Conservation (phyloP, 2,888 invertebrate species). For the Agriotes lineatus region DNA sequence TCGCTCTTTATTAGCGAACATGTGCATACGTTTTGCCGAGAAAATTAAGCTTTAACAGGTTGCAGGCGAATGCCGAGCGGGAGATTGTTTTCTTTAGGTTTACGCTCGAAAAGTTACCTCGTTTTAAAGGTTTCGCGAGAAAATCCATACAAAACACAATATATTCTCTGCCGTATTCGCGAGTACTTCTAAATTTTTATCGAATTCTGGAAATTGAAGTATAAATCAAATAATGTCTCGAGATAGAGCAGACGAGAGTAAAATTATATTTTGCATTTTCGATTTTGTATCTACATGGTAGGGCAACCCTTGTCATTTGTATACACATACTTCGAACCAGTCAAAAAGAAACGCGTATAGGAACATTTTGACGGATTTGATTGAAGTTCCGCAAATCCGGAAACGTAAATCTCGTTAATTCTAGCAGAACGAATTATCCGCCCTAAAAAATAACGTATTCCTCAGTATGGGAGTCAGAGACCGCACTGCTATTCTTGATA, state of each 20-base stretch:
- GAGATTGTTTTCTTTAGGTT: background rate
- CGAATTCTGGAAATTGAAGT: constrained; percentile 28
- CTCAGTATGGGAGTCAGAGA: background rate
- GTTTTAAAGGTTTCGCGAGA: constrained; percentile 7
- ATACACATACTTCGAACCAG: constrained; percentile 3
- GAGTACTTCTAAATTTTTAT: constrained; percentile 29
- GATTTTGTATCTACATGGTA: constrained; percentile 23
- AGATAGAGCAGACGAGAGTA: constrained; percentile 21
- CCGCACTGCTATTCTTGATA: constrained; percentile 1
- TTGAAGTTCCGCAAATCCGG: constrained; percentile 3
- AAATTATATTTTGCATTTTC: constrained; percentile 27
- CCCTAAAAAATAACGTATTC: background rate
- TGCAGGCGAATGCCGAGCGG: background rate
- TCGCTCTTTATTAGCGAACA: background rate
- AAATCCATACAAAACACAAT: constrained; percentile 15
- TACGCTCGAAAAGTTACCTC: background rate
- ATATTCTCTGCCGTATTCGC: constrained; percentile 5
- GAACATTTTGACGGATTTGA: constrained; percentile 1
- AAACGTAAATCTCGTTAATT: constrained; percentile 18
- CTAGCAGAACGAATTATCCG: constrained; percentile 3
- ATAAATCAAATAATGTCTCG: constrained; percentile 30
- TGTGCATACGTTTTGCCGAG: background rate
- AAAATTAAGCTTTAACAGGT: background rate
- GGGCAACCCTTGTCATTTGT: constrained; percentile 10
- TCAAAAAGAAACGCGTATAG: background rate